Evolutionary conservation across 2,888 invertebrate species (phyloP).

Genomic region (Catocala nupta): DNA sequence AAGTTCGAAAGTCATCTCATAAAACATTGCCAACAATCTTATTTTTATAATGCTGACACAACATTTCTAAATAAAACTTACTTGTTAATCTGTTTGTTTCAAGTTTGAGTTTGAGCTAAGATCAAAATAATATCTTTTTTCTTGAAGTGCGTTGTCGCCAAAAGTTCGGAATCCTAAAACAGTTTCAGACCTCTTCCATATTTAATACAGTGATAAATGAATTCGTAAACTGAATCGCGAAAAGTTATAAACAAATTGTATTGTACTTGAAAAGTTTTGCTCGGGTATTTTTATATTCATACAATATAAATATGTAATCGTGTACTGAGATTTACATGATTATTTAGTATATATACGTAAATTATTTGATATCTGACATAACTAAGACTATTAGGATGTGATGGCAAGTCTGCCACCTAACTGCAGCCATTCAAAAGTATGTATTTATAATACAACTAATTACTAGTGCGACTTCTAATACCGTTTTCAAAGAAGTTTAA

Average conservation of each 20-base stretch:
- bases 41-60: not conserved
- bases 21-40: not conserved
- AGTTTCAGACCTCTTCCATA: constrained; percentile 2
- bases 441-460: too few relatives aligned
- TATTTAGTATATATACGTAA: too few relatives aligned
- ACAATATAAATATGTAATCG: constrained; percentile 1
- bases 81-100: not conserved
- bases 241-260: constrained; percentile 1
- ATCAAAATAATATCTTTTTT: constrained; percentile 7
- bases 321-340: not conserved
- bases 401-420: too few relatives aligned
- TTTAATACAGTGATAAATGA: constrained; percentile 14
- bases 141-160: constrained; percentile 2
- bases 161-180: constrained; percentile 8
- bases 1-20: too few relatives aligned
- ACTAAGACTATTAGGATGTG: too few relatives aligned
- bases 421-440: too few relatives aligned
- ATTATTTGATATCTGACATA: too few relatives aligned
- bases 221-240: constrained; percentile 12
- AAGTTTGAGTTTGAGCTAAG: constrained; percentile 2
- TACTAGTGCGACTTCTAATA: too few relatives aligned
- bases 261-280: constrained; percentile 3
- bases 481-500: too few relatives aligned
- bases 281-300: not conserved
- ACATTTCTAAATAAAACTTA: not conserved